Percentiles rank a stretch among this genome's conserved stretches.
phyloP scores from a whole-genome alignment of 2,113 vertebrate species.

The Cathartes aura region DNA sequence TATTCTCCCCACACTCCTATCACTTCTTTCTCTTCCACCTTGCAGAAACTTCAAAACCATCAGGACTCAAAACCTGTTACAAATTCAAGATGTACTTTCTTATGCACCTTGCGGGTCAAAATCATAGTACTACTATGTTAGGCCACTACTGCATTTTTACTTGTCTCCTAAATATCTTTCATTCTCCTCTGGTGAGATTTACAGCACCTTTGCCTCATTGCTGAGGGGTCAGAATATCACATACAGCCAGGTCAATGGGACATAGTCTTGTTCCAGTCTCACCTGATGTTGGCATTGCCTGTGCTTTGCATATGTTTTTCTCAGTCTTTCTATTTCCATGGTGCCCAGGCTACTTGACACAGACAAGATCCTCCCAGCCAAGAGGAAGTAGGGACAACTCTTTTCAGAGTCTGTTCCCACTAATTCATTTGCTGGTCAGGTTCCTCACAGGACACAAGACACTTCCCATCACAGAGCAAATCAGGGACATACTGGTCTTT shows the following conservation, averaged over 20 bases:
- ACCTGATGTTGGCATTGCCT: neutral
- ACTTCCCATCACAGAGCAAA: neutral
- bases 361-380: neutral
- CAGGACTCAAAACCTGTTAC: neutral
- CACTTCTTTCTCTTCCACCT: neutral
- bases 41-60: neutral
- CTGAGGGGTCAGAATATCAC: neutral
- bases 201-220: neutral
- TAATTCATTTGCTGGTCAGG: neutral
- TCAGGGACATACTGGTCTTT: neutral
- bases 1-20: neutral
- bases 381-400: neutral
- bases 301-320: neutral
- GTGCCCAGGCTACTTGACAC: neutral
- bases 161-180: neutral
- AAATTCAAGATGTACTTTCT: neutral
- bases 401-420: neutral
- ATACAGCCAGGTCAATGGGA: neutral
- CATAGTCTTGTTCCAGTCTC: neutral
- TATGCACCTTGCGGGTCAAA: rapidly evolving
- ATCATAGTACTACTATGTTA: neutral
- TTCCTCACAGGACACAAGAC: neutral
- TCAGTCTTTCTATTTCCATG: neutral
- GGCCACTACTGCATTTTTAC: neutral
- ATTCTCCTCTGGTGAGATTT: neutral